Evolutionary conservation across 2,888 invertebrate genomes (phyloP), one percentile per base, ranked within the genome.

Genomic region (Aleiodes leptofemur): DNA sequence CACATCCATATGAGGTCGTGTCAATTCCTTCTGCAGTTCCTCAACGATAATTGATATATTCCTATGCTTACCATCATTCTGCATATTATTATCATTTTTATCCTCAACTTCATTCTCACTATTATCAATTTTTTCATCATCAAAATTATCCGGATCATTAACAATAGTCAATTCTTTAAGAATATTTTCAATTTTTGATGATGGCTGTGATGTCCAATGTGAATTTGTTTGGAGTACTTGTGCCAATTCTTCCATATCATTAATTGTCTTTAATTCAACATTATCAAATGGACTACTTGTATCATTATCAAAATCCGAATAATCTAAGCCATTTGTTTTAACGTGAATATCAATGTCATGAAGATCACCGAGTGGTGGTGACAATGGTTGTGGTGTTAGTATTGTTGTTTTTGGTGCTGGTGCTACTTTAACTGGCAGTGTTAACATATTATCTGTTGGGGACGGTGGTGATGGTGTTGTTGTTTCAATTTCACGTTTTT

Each of bases 261-360:
- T 97, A 76, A 98, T 95, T 56, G 96, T 96, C 90, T 97, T 96
- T 71, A 98, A 89, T 90, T 96, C 97, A 90, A 97, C 94, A 90
- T 96, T 96, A 90, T 98, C 97, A 90, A 98, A 98, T 0, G 97
- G 97, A 88, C 96, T 97, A 72, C 96, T 96, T 69, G 95, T 96
- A 86, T 97, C 97, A 86, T 95, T 94, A 90, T 97, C 97, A 91
- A 98, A 98, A 89, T 97, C 97, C 79, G 94, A 94, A 72, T 84
- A 86, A 72, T 89, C 84, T 64, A 89, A 77, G 56, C 87, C 87
- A 74, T 89, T 89, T 34, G 82, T 80, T 80, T 76, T 79, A 5
- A 79, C 76, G 16, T 86, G 84, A 5, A 76, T 76, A 71, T 85
- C 84, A 16, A 72, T 68, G 78, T 87, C 84, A 72, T 84, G 83